Conservation (phyloP, 92 coral and sea anemone species). For the Desmophyllum pertusum region DNA sequence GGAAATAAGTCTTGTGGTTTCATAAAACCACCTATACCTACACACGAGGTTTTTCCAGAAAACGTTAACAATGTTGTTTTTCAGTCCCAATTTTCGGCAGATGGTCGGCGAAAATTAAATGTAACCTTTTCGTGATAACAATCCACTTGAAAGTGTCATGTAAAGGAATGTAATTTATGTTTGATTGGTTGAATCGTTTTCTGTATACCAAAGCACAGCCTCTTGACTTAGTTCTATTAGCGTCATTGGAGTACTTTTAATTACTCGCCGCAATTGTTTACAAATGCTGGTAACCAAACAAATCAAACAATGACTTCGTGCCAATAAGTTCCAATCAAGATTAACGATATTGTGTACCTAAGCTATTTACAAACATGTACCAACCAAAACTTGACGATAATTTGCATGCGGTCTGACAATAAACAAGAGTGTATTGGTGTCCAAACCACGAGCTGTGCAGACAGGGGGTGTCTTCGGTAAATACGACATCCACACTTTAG, state of each 20-base stretch:
- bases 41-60: neutral
- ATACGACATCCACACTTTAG: neutral
- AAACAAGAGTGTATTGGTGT: neutral
- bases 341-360: slow-evolving; percentile 11
- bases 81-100: neutral
- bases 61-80: neutral
- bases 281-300: slow-evolving; percentile 36
- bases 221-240: slow-evolving; percentile 6
- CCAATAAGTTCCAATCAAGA: slow-evolving; percentile 12
- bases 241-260: slow-evolving; percentile 14
- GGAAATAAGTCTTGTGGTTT: neutral
- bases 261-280: slow-evolving; percentile 25
- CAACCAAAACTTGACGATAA: slow-evolving; percentile 3
- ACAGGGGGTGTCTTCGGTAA: neutral
- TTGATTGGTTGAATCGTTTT: neutral
- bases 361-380: slow-evolving; percentile 22
- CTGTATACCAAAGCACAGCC: neutral
- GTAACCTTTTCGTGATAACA: neutral
- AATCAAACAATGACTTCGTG: slow-evolving; percentile 13
- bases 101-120: neutral
- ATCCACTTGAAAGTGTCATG: neutral
- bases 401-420: slow-evolving; percentile 22
- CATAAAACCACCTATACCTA: neutral
- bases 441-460: slow-evolving; percentile 1
- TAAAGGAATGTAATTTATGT: neutral